Evolutionary conservation across 2,888 invertebrate species (phyloP).

Genomic region (Melolontha melolontha): DNA sequence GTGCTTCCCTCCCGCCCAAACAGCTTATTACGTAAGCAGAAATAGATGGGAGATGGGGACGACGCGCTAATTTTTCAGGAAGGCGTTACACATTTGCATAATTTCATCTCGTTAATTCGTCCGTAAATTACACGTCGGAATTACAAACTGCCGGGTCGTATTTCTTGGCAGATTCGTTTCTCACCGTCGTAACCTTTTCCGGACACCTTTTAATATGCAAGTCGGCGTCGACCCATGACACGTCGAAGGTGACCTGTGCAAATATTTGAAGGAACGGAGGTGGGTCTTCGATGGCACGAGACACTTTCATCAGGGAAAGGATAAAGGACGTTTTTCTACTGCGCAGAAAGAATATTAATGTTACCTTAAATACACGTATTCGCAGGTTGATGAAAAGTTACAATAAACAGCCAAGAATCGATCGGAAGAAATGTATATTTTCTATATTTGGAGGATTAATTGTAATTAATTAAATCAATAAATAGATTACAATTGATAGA

Average conservation of each 20-base stretch:
- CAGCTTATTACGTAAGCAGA: too few relatives aligned
- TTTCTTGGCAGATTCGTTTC: constrained; percentile 2
- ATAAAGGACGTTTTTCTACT: neutral
- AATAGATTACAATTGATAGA: too few relatives aligned
- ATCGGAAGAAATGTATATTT: too few relatives aligned
- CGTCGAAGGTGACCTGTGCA: too few relatives aligned
- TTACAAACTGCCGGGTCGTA: constrained; percentile 7
- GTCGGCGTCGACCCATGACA: neutral
- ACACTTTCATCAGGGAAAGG: neutral
- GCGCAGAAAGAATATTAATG: neutral
- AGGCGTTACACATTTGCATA: constrained; percentile 19
- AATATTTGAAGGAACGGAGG: neutral
- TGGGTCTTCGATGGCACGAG: too few relatives aligned
- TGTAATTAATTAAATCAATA: too few relatives aligned
- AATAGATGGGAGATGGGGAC: too few relatives aligned
- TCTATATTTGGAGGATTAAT: too few relatives aligned
- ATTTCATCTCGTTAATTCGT: constrained; percentile 19
- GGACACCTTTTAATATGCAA: neutral
- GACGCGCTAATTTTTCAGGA: constrained; percentile 11
- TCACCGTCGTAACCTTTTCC: neutral
- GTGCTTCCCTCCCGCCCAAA: too few relatives aligned
- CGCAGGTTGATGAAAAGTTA: too few relatives aligned
- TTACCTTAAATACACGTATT: too few relatives aligned
- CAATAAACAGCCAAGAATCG: too few relatives aligned
- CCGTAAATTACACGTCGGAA: constrained; percentile 27